These are phyloP conservation scores for Hirtodrosophila cameraria DNA, from an alignment of 2,888 invertebrate genomes.

Conservation along the genomic window DNA sequence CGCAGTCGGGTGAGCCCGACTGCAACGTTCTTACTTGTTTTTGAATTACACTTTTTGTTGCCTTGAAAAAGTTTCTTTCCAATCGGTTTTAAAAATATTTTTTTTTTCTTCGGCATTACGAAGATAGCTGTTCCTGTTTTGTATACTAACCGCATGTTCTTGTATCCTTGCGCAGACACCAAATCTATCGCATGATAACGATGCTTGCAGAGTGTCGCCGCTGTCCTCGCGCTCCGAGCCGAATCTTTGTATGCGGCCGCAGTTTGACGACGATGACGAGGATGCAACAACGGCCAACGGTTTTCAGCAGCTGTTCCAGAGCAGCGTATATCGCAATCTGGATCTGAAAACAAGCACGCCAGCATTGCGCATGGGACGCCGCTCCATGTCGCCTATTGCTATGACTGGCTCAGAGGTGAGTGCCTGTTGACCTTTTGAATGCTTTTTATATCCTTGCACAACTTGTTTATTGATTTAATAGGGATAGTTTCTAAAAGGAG, in stretches of 20 bases:
- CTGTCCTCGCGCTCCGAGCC: slow-evolving; percentile 81
- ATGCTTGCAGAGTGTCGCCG: slow-evolving; percentile 70
- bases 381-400: slow-evolving; percentile 93
- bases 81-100: too few relatives aligned
- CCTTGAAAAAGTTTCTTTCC: too few relatives aligned
- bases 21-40: too few relatives aligned
- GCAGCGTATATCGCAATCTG: slow-evolving; percentile 76
- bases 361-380: slow-evolving; percentile 85
- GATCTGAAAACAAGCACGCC: slow-evolving; percentile 83
- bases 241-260: slow-evolving; percentile 73
- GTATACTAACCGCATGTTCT: slow-evolving; percentile 66
- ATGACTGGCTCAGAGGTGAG: slow-evolving; percentile 62
- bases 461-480: too few relatives aligned
- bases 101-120: too few relatives aligned
- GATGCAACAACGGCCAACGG: slow-evolving; percentile 34
- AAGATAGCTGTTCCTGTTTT: slow-evolving; percentile 4
- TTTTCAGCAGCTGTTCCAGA: slow-evolving; percentile 73
- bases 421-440: neutral
- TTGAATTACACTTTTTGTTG: too few relatives aligned
- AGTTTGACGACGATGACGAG: slow-evolving; percentile 30
- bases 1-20: too few relatives aligned
- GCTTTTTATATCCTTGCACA: too few relatives aligned
- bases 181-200: slow-evolving; percentile 69
- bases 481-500: too few relatives aligned
- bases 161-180: slow-evolving; percentile 77